Conservation (phyloP, 2,113 vertebrate species). For the Phrynosoma platyrhinos region DNA sequence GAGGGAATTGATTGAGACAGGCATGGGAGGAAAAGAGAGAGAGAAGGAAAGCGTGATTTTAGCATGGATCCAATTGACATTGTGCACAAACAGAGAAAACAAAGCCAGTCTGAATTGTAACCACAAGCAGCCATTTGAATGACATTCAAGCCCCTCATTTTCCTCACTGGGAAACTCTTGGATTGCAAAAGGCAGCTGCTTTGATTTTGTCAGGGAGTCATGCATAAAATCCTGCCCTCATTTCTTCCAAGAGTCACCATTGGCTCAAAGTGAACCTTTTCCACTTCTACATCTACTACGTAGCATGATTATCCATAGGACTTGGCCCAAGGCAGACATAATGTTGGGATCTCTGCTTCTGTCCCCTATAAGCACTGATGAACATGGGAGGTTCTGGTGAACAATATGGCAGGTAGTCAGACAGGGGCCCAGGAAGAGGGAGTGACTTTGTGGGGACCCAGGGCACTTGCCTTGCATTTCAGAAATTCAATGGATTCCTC, state of each 20-base stretch:
- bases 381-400: too few species aligned
- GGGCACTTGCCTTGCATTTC: too few species aligned
- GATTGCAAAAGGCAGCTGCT: not conserved
- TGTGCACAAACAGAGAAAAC: not conserved
- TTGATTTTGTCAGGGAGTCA: not conserved
- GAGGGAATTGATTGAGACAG: slow-evolving; percentile 21
- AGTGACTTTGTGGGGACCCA: too few species aligned
- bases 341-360: too few species aligned
- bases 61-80: too few species aligned
- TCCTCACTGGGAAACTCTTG: not conserved
- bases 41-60: slow-evolving; percentile 17
- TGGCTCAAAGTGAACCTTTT: not conserved
- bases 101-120: not conserved
- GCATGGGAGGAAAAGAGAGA: not conserved
- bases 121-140: not conserved
- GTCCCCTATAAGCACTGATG: too few species aligned
- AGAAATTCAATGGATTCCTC: too few species aligned
- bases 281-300: not conserved
- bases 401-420: too few species aligned
- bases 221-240: not conserved
- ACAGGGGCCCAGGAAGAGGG: too few species aligned
- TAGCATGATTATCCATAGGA: too few species aligned
- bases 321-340: too few species aligned
- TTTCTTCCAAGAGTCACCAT: not conserved
- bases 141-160: not conserved